Evolutionary conservation across 2,888 invertebrate species (phyloP), one percentile per base, ranked within the genome.

Genomic region (Nephrocerus scutellatus): DNA sequence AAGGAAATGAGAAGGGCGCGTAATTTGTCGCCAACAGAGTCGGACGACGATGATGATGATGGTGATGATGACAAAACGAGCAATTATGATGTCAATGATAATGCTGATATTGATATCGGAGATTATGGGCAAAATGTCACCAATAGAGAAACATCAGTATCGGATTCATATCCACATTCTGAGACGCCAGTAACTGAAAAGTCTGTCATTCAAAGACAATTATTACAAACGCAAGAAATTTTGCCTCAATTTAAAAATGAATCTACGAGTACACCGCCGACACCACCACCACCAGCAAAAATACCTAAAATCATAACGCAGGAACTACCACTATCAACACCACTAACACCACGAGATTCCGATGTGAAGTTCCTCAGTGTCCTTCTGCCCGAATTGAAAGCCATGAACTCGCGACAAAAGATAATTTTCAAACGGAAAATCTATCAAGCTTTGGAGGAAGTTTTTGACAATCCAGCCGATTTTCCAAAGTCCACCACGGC

Each of bases 1-100:
- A 55, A 54, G 4, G 59, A 62, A 29, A 58, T 63, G 44, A 31
- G 48, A 32, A 51, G 51, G 16, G 51, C 49, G 3, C 46, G 47
- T 12, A 46, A 48, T 6, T 18, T 22, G 30, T 6, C 12, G 12
- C 3, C 20, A 4, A 32, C 26, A n/a, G 31, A 32, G 6, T 5
- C 22, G 15, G 38, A 38, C 10, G 31, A 38, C 10, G 15, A 8
- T 15, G 10, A 29, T 15, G 14, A 13, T 14, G 48, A 53, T 41
- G 48, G 51, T 31, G 46, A 46, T 10, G 48, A 50, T 22, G 29
- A 53, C 7, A 44, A 39, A 12, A 6, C 43, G 20, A 38, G 38
- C 36, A 22, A 7, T 8, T 7, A 8, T 7, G 22, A 22, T 10
- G 45, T 36, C 19, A 36, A 33, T 14, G 38, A 37, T n/a, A n/a